Percentiles rank a stretch among this genome's conserved stretches.
Evolutionary conservation across 2,888 invertebrate species (phyloP).

Genomic region (Brachypalpus laphriformis): DNA sequence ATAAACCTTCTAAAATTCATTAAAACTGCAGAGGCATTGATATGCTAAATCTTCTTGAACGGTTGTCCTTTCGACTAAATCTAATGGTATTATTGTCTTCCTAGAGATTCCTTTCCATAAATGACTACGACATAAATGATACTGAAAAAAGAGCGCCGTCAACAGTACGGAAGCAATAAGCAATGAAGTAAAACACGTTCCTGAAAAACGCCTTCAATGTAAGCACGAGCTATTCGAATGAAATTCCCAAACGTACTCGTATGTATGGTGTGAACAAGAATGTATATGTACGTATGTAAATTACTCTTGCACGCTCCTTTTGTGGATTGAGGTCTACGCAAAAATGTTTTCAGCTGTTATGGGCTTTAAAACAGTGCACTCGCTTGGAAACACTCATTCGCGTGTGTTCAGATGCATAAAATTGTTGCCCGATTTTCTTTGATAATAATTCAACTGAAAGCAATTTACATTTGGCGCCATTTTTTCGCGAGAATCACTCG

Average conservation of each 20-base stretch:
- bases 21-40: constrained; percentile 3
- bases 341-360: constrained; percentile 63
- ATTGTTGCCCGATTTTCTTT: constrained; percentile 72
- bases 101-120: not conserved
- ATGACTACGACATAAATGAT: not conserved
- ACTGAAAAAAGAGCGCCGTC: constrained; percentile 20
- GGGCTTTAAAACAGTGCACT: constrained; percentile 66
- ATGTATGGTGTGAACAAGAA: constrained; percentile 66
- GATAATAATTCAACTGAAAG: constrained; percentile 71
- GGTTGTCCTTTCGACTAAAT: not conserved
- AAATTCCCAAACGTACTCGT: constrained; percentile 56
- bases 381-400: constrained; percentile 69
- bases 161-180: constrained; percentile 42
- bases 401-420: constrained; percentile 68
- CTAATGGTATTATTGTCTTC: not conserved
- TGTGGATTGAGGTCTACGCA: constrained; percentile 61
- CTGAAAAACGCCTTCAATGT: constrained; percentile 47
- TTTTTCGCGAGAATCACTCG: constrained; percentile 27
- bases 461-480: constrained; percentile 63
- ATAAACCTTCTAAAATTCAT: not conserved
- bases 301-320: constrained; percentile 56
- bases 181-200: constrained; percentile 37
- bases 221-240: constrained; percentile 60
- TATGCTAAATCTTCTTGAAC: no score
- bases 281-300: constrained; percentile 49